Base-by-base conservation (phyloP, 1,140 invertebrate genomes). In the Cyclargus thomasi region DNA sequence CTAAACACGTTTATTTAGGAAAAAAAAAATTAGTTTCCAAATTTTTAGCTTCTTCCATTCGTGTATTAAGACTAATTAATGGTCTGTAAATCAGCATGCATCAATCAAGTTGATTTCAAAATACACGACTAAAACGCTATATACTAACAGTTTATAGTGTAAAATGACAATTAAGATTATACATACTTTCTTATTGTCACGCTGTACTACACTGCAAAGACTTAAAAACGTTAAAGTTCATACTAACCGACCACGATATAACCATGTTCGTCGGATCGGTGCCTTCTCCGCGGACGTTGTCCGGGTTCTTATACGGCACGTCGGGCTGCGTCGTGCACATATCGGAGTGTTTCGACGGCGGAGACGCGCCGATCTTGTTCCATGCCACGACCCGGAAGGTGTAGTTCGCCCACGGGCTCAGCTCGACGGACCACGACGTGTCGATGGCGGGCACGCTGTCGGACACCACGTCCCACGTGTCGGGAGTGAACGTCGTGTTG, bases 341-440 rank as follows among this genome's bases (percentile, higher is more conserved):
- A 7, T 93, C 92, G 14, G 95, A 95, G 89, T 97, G 94, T 62
- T 91, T 70, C 70, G 97, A 99, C 0, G 98, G 97, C 35, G 93
- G 78, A 23, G 98, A 99, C 6, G 93, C 93, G 0, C 98, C 98
- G 76, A 99, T 96, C 90, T 97, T 97, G 89, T 99, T 99, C 81
- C 93, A 93, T 0, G 98, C 97, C 67, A 97, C 93, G 4, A 99
- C 97, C 53, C 98, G 92, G 93, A 99, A 99, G 0, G 98, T 99
- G 81, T 99, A 99, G 88, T 99, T 99, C 0, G 97, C 94, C 96
- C 97, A 99, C 0, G 98, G 97, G 62, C 94, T 95, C 92, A 99
- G 94, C 53, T 93, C 91, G 2, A 97, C 93, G 1, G 92, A 93
- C 76, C 95, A 96, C 1, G 93, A 94, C 65, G 92, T 94, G 76